Conservation (phyloP, 2,888 invertebrate genomes). For the Trilocha varians region DNA sequence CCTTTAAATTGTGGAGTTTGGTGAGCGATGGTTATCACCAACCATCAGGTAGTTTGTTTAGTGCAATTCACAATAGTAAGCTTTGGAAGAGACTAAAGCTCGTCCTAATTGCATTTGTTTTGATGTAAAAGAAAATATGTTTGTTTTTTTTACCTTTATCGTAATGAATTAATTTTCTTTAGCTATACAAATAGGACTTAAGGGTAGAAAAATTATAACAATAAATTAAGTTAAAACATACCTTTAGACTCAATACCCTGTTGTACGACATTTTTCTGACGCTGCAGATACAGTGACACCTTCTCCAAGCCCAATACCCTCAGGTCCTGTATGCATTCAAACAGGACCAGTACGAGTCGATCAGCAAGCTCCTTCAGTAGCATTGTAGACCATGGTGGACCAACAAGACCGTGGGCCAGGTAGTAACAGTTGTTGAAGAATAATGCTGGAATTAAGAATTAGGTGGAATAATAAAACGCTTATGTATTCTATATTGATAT, state of each 20-base stretch:
- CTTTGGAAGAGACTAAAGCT: too few species aligned
- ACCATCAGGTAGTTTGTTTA: too few species aligned
- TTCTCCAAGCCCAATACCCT: conserved; percentile 58
- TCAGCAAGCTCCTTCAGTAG: conserved; percentile 40
- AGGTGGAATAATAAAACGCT: too few species aligned
- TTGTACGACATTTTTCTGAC: conserved; percentile 45
- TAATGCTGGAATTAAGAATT: conserved; percentile 56
- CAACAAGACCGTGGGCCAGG: conserved; percentile 59
- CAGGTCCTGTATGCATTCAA: conserved; percentile 58
- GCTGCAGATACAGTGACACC: conserved; percentile 54
- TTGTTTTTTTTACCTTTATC: conserved; percentile 1
- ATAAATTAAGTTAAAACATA: conserved; percentile 16
- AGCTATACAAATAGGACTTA: too few species aligned
- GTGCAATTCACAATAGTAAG: too few species aligned
- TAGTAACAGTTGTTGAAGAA: conserved; percentile 71
- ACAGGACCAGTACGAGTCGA: conserved; percentile 35
- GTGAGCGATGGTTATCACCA: too few species aligned
- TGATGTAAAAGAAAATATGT: neutral
- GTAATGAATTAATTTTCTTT: too few species aligned
- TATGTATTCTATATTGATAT: too few species aligned
- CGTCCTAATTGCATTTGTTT: too few species aligned
- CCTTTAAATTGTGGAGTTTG: too few species aligned
- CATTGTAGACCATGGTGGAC: conserved; percentile 58
- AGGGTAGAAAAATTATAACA: neutral
- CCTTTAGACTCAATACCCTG: conserved; percentile 48